Base-by-base conservation (phyloP, 2,888 invertebrate species). In the Tineola bisselliella region DNA sequence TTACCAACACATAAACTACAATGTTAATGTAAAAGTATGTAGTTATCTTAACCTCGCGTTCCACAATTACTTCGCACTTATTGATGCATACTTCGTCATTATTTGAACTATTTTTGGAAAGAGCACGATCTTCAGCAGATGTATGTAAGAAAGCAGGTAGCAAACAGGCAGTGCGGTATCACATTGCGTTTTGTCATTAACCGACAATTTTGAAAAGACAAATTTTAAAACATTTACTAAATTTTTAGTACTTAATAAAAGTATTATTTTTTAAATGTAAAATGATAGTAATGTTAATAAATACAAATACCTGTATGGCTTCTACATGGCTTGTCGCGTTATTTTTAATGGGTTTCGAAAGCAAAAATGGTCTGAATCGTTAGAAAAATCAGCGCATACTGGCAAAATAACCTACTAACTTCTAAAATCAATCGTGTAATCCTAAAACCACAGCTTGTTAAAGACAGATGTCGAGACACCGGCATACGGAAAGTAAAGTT, bases 401-500 rank as follows among this genome's bases (percentile, higher is more conserved):
- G n/a, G n/a, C n/a, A n/a, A n/a, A n/a, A n/a, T n/a, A n/a, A n/a
- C n/a, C n/a, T n/a, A n/a, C n/a, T n/a, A 30, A 8, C 59, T 66
- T 68, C 68, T 65, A 6, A 68, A 74, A 66, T 73, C 65, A 61
- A 68, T 54, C 67, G 73, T 66, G 65, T 74, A 70, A 63, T 64
- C 65, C 72, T 65, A 76, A 81, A 82, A 83, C 77, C 80, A 79
- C 84, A 84, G 83, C 81, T 81, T 84, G 81, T 72, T 61, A 61
- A 33, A 74, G 83, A 81, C 86, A 87, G 86, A 83, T 87, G 86
- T 72, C 10, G 76, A 67, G 68, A 70, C 78, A 81, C 82, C 75
- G 72, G 71, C 75, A 73, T 70, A 44, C 76, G 81, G 79, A 81
- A 58, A 81, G 75, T 76, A 81, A 58, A 25, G 33, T 62, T 69